Base-by-base conservation (phyloP, 2,113 vertebrate genomes). In the Hucho hucho region DNA sequence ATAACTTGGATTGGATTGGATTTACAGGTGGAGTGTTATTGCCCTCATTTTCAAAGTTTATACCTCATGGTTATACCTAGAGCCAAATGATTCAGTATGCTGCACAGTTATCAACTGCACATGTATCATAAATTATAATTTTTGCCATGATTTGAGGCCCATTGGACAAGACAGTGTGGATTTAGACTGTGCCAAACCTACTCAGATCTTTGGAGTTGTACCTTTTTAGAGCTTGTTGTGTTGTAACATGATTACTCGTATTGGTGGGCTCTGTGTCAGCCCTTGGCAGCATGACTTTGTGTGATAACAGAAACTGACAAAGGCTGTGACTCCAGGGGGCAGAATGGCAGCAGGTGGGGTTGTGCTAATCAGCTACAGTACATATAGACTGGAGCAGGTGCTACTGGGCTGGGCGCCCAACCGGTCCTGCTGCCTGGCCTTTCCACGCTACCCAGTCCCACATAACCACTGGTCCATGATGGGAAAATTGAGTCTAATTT, bases 261-360 rank as follows among this genome's bases (percentile, higher is more conserved):
- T 72, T 64, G 46, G 67, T 1, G 47, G 22, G 71, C 75, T 83
- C 25, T 3, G 69, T 84, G 82, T 83, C 74, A 72, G 64, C 53
- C 82, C 70, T 77, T 76, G 79, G 79, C 78, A 75, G 68, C 28
- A 0, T 83, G 81, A 82, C 77, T 9, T 24, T 18, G 66, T 82
- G 85, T 78, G 80, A 84, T 82, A 74, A 85, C 84, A 85, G 74
- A 83, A 77, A 49, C 71, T 66, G 77, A 81, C 80, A 70, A 65
- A 37, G 72, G 69, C 29, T 9, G 18, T 20, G 77, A 69, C 80
- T 72, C 16, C 65, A 1, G 84, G 71, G 13, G 65, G 18, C 32
- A 64, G 59, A 9, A 32, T 74, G 81, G 77, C 80, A 83, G 79
- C 81, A 84, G 83, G 85, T 87, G 83, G 83, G 70, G 65, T 68